Evolutionary conservation across 1,140 invertebrate genomes (phyloP).

Genomic region (Eufriesea mexicana): DNA sequence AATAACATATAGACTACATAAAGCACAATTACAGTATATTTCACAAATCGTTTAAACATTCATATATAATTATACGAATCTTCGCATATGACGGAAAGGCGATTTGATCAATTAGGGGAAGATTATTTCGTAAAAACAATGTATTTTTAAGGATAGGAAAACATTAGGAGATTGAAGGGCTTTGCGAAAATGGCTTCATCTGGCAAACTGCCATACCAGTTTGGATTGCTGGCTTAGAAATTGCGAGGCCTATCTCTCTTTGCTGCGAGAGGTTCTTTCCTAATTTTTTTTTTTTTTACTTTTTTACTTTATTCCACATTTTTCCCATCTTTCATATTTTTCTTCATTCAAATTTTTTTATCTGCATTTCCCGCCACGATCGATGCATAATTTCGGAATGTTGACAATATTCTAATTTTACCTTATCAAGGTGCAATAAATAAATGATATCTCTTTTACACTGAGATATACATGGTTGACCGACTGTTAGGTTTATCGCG

Average conservation of each 20-base stretch:
- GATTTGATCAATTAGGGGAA: slow-evolving; percentile 70
- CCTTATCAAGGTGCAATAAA: slow-evolving; percentile 70
- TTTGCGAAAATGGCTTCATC: slow-evolving; percentile 49
- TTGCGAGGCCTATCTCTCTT: slow-evolving; percentile 60
- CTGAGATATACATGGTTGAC: slow-evolving; percentile 59
- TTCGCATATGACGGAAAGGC: slow-evolving; percentile 77
- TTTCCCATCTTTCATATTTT: slow-evolving; percentile 18
- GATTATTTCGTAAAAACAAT: slow-evolving; percentile 68
- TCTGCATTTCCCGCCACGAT: slow-evolving; percentile 54
- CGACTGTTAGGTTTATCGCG: slow-evolving; percentile 35
- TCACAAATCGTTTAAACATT: slow-evolving; percentile 81
- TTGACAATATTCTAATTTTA: slow-evolving; percentile 60
- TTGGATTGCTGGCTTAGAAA: slow-evolving; percentile 49
- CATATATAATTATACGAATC: slow-evolving; percentile 81
- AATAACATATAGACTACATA: slow-evolving; percentile 78
- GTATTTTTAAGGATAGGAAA: slow-evolving; percentile 59
- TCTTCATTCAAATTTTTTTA: slow-evolving; percentile 25
- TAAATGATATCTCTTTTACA: slow-evolving; percentile 68
- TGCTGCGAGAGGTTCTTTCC: slow-evolving; percentile 54
- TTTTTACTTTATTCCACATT: slow-evolving; percentile 41
- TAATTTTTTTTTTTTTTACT: slow-evolving; percentile 19
- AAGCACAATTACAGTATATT: slow-evolving; percentile 82
- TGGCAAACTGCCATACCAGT: slow-evolving; percentile 45
- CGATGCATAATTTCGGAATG: slow-evolving; percentile 69
- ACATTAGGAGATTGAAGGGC: slow-evolving; percentile 58